These are phyloP conservation scores for Psophia crepitans DNA, from an alignment of 2,113 vertebrate species.

Conservation along the genomic window DNA sequence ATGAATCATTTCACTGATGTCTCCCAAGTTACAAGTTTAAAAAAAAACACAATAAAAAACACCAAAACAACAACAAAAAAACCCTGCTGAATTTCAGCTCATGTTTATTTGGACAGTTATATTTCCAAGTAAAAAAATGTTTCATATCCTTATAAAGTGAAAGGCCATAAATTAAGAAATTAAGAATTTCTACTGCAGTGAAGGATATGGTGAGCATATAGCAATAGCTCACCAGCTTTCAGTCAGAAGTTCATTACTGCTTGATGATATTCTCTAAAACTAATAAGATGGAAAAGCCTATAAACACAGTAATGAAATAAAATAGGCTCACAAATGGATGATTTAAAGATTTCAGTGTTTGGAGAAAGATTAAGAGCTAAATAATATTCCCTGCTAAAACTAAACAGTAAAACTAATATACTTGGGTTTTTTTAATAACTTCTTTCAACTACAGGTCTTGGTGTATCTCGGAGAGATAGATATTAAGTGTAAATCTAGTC, in stretches of 20 bases:
- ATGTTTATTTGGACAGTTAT: not conserved
- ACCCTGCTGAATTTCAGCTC: not conserved
- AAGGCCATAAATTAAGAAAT: not conserved
- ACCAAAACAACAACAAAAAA: not conserved
- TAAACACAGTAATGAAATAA: not conserved
- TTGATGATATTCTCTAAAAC: not conserved
- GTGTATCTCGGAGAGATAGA: not conserved
- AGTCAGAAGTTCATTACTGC: not conserved
- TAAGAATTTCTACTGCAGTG: not conserved
- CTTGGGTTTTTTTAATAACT: not conserved
- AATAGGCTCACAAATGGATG: not conserved
- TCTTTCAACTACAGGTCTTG: not conserved
- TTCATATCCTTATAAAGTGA: not conserved
- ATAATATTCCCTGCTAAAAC: not conserved
- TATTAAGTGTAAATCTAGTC: not conserved
- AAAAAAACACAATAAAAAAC: not conserved
- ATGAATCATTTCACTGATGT: not conserved
- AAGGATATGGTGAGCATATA: not conserved
- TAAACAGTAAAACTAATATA: not conserved
- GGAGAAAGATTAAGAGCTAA: not conserved
- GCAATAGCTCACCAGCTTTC: not conserved
- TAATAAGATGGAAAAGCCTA: not conserved
- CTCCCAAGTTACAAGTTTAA: not conserved
- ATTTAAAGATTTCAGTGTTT: not conserved
- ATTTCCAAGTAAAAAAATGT: not conserved